These are phyloP conservation scores for Cryptus viduatorius DNA, from an alignment of 2,888 invertebrate species.

Conservation along the genomic window DNA sequence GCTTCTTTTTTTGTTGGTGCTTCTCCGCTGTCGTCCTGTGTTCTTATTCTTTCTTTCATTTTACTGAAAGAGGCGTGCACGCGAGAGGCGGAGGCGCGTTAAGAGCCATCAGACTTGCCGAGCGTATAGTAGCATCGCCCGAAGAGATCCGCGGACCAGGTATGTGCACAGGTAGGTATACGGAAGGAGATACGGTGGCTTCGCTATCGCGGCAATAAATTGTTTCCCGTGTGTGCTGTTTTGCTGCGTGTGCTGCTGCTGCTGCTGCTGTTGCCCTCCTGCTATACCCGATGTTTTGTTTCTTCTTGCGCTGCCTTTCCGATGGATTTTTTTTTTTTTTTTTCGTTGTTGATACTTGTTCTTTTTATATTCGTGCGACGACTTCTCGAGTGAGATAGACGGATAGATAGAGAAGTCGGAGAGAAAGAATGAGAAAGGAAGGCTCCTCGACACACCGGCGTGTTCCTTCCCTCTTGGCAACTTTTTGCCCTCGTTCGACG, in stretches of 20 bases:
- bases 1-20: not conserved
- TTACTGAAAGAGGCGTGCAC: slow-evolving; percentile 43
- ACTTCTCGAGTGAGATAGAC: slow-evolving; percentile 46
- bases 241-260: slow-evolving; percentile 56
- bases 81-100: slow-evolving; percentile 57
- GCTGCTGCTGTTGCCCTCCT: slow-evolving; percentile 30
- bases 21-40: not conserved
- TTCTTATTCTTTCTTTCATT: slow-evolving; percentile 42
- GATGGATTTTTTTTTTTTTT: slow-evolving; percentile 46
- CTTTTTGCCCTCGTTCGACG: slow-evolving; percentile 68
- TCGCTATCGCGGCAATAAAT: slow-evolving; percentile 80
- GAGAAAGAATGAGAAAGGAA: slow-evolving; percentile 21
- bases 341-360: slow-evolving; percentile 40
- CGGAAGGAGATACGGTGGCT: slow-evolving; percentile 78
- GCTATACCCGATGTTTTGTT: slow-evolving; percentile 48
- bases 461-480: slow-evolving; percentile 59
- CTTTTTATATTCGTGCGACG: slow-evolving; percentile 26
- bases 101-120: slow-evolving; percentile 59
- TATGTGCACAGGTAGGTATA: slow-evolving; percentile 68
- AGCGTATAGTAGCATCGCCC: slow-evolving; percentile 37
- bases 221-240: slow-evolving; percentile 72
- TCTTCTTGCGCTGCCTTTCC: slow-evolving; percentile 53
- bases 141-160: slow-evolving; percentile 35
- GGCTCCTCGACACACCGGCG: slow-evolving; percentile 26
- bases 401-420: slow-evolving; percentile 18